A percentile compares a stretch with the other conserved stretches of the same genome.
phyloP scores from a whole-genome alignment of 2,888 invertebrate genomes.

The Caenorhabditis becei region DNA sequence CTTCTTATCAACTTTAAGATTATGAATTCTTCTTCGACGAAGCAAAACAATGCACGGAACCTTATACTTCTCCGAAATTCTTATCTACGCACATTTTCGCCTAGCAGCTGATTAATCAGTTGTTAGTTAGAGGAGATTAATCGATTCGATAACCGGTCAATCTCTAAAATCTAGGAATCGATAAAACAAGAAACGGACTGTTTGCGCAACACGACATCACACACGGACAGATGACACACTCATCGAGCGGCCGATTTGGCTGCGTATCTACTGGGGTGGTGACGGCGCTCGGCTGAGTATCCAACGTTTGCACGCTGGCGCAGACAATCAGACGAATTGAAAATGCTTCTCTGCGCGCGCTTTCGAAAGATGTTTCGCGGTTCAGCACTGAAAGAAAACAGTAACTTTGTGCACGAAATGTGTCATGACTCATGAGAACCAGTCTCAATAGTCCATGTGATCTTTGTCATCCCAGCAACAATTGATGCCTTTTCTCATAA shows the following conservation, averaged over 20 bases:
- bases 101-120: not conserved
- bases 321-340: slow-evolving; percentile 39
- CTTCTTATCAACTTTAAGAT: not conserved
- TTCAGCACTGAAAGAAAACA: not conserved
- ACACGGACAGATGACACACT: slow-evolving; percentile 47
- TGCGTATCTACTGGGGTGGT: slow-evolving; percentile 63
- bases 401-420: too few relatives aligned
- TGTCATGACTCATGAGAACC: too few relatives aligned
- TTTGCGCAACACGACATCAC: slow-evolving; percentile 38
- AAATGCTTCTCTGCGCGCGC: slow-evolving; percentile 34
- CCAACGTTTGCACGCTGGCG: slow-evolving; percentile 27
- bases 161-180: slow-evolving; percentile 28
- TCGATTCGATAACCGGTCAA: not conserved
- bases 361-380: slow-evolving; percentile 24
- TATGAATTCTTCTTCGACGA: not conserved
- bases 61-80: too few relatives aligned
- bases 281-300: slow-evolving; percentile 65
- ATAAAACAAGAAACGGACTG: slow-evolving; percentile 43
- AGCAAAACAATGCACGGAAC: not conserved
- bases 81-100: not conserved
- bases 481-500: not conserved
- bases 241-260: slow-evolving; percentile 50
- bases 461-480: too few relatives aligned
- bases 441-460: too few relatives aligned
- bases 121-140: not conserved